phyloP scores from a whole-genome alignment of 2,113 vertebrate genomes.

The Cygnus buccinator region DNA sequence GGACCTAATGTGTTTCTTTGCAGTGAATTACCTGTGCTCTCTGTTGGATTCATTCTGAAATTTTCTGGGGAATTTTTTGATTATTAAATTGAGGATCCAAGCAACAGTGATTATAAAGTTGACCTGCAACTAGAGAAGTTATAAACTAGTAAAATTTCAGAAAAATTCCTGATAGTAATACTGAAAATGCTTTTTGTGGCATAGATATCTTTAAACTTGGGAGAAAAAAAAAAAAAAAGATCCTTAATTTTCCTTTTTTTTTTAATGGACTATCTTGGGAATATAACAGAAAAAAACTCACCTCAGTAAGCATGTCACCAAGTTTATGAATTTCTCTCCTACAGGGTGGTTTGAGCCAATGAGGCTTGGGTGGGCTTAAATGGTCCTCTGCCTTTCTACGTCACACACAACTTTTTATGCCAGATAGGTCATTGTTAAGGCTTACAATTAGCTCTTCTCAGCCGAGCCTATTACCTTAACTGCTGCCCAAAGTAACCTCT shows the following conservation, averaged over 20 bases:
- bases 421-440: not conserved
- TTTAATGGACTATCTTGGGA: not conserved
- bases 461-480: not conserved
- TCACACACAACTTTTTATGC: not conserved
- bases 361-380: not conserved
- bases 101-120: not conserved
- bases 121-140: not conserved
- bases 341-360: not conserved
- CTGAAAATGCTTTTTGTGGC: not conserved
- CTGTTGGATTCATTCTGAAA: not conserved
- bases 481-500: not conserved
- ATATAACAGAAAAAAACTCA: not conserved
- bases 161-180: not conserved
- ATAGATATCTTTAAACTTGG: not conserved
- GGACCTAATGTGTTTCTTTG: not conserved
- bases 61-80: not conserved
- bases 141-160: not conserved
- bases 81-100: not conserved
- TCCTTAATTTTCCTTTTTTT: not conserved
- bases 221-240: not conserved
- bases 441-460: not conserved
- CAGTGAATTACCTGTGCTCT: not conserved
- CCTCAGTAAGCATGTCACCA: not conserved
- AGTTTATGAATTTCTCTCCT: not conserved
- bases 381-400: not conserved